Base-by-base conservation (phyloP, 1,140 invertebrate species). In the Melitaea cinxia region DNA sequence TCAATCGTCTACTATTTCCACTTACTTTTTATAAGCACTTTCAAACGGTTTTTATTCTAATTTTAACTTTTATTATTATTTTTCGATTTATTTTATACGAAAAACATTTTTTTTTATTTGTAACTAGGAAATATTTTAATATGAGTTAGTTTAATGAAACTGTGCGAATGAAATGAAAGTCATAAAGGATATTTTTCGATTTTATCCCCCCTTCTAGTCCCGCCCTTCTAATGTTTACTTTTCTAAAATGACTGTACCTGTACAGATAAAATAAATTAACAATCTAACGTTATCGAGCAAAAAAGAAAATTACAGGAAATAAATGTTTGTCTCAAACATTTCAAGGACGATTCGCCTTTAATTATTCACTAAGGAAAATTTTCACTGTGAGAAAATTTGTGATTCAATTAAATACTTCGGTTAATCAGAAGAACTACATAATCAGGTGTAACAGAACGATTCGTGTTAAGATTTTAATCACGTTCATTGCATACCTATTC, bases 351-450 rank as follows among this genome's bases (percentile, higher is more conserved):
- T 56, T 14, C 19, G 19, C 35, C 7, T 24, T 56, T 19, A 56
- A 56, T 39, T 33, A 56, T 56, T 33, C 33, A n/a, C 17, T 14
- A 39, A 24, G 54, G 33, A 39, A 56, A 56, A 42, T 7, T 26
- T 56, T 42, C 37, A 50, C 26, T 39, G 56, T 30, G 42, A 30
- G 42, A 49, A 33, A 33, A 59, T 58, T 45, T 47, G 24, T 33
- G 28, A 59, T 59, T 59, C 42, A 50, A 49, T 59, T 59, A 59
- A 26, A 59, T 49, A 23, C 26, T 59, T 49, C 57, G 33, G 42
- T 33, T 59, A 59, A 59, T 59, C 57, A 59, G 26, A 49, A 33
- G 28, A 21, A 26, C 5, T 59, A 35, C 26, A 26, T 35, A 59
- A 33, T 59, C 19, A 49, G 24, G 57, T 45, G 42, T 10, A 15